These are phyloP conservation scores for Plusia festucae DNA, from an alignment of 2,888 invertebrate species.

Conservation along the genomic window DNA sequence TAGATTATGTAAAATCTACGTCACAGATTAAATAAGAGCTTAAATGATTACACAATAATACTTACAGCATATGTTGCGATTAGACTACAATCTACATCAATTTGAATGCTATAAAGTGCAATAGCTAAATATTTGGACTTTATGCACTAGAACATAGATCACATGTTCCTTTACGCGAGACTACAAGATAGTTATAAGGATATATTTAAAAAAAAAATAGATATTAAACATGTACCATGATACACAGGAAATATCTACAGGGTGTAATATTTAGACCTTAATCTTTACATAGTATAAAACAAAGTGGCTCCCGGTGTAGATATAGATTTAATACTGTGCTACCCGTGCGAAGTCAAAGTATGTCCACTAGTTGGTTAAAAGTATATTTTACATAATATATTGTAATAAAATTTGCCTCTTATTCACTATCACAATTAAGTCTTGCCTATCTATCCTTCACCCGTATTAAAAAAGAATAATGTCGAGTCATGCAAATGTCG, in stretches of 20 bases:
- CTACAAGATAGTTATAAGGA: too few species aligned
- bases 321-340: too few species aligned
- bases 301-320: too few species aligned
- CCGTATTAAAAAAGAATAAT: neutral
- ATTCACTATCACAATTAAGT: neutral
- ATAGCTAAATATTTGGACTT: neutral
- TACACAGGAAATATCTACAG: too few species aligned
- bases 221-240: too few species aligned
- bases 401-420: neutral
- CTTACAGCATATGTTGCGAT: neutral
- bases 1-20: neutral
- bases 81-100: neutral
- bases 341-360: too few species aligned
- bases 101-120: neutral
- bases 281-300: too few species aligned
- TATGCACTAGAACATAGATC: neutral
- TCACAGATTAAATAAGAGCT: neutral
- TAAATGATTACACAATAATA: neutral
- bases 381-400: neutral
- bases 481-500: neutral
- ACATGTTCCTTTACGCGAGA: too few species aligned
- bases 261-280: neutral
- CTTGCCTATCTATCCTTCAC: neutral
- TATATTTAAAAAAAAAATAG: too few species aligned
- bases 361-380: too few species aligned